Evolutionary conservation across 2,888 invertebrate species (phyloP).

Genomic region (Acanthoscelides obtectus): DNA sequence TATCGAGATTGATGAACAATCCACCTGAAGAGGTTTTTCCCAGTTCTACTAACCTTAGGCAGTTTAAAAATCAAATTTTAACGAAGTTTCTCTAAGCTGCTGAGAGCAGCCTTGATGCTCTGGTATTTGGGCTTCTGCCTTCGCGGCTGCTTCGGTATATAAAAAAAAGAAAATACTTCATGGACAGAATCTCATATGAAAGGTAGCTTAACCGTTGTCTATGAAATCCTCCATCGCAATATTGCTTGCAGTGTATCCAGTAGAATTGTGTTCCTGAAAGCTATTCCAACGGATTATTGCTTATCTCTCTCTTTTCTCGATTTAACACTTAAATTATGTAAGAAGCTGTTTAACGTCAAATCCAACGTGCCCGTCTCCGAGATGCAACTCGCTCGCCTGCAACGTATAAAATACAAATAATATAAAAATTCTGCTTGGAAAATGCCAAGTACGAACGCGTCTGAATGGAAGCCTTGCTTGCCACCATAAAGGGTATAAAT

Average conservation of each 20-base stretch:
- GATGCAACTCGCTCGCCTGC: not conserved
- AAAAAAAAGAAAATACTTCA: no score
- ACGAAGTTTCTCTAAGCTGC: no score
- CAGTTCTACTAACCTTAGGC: no score
- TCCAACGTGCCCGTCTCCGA: not conserved
- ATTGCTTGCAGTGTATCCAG: constrained; percentile 5
- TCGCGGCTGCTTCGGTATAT: no score
- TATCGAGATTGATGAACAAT: no score
- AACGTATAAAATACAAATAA: not conserved
- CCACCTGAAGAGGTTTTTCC: no score
- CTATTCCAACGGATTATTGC: constrained; percentile 18
- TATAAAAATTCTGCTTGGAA: not conserved
- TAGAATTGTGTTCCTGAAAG: constrained; percentile 18
- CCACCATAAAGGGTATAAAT: not conserved
- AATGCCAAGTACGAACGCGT: not conserved
- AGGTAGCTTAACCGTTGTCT: no score
- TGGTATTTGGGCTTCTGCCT: no score
- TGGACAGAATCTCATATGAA: no score
- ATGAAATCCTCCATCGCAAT: no score
- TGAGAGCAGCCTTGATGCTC: no score
- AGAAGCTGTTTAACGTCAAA: constrained; percentile 11
- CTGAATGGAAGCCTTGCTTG: not conserved
- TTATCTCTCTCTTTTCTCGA: constrained; percentile 10
- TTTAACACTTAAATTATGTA: constrained; percentile 15
- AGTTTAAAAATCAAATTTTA: no score